Percentiles rank a stretch among this genome's conserved stretches.
These are phyloP conservation scores for Oxyruncus cristatus DNA, from an alignment of 2,113 vertebrate genomes.

Conservation along the genomic window DNA sequence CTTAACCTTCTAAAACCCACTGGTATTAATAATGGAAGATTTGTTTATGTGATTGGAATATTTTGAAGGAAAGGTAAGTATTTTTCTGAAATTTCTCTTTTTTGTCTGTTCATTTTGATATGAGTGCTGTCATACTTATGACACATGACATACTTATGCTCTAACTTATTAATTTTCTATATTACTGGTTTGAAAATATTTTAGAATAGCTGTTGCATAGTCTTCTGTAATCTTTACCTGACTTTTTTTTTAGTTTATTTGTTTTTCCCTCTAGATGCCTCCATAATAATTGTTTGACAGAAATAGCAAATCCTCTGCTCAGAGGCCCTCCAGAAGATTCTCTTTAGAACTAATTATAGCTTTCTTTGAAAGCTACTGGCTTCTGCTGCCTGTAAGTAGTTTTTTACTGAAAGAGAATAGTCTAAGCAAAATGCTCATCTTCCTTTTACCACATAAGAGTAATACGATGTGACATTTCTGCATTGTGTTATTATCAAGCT, in stretches of 20 bases:
- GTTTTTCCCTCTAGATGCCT: background rate
- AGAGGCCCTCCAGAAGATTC: background rate
- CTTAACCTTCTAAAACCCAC: background rate
- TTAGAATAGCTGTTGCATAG: background rate
- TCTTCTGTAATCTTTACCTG: background rate
- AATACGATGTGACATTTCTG: constrained; percentile 2
- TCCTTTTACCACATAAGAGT: background rate
- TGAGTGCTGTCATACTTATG: background rate
- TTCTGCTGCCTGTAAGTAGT: background rate
- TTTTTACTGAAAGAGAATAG: background rate
- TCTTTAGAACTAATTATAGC: background rate
- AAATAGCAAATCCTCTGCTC: background rate
- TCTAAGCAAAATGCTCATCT: background rate
- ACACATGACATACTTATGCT: too few relatives aligned
- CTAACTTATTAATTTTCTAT: background rate
- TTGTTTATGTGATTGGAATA: background rate
- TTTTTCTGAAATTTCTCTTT: background rate
- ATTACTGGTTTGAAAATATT: background rate
- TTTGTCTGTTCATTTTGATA: background rate
- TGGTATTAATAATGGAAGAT: background rate
- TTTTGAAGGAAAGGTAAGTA: background rate
- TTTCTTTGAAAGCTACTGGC: background rate
- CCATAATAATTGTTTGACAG: background rate
- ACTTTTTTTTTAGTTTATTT: background rate
- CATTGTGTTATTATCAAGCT: background rate